phyloP scores from a whole-genome alignment of 2,113 vertebrate genomes.

The Nestor notabilis region DNA sequence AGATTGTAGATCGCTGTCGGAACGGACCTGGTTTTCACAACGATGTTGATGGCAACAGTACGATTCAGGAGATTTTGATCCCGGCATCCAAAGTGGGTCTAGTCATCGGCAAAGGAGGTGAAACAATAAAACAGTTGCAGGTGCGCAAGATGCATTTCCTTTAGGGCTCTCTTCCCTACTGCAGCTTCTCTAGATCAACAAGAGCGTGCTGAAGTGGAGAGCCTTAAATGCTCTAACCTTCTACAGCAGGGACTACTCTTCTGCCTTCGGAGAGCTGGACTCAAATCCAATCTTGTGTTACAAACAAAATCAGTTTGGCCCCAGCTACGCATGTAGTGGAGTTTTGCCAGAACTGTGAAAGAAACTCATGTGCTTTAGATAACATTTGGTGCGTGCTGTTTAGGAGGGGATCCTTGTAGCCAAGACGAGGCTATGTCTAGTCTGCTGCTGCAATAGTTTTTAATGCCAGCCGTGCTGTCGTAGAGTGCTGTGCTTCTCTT shows the following conservation, averaged over 20 bases:
- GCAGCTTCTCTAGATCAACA: conserved; percentile 45
- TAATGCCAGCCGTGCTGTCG: conserved; percentile 1
- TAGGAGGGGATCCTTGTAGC: conserved; percentile 1
- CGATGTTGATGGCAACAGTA: conserved; percentile 89
- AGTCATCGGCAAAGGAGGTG: conserved; percentile 98
- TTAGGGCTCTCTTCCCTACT: conserved; percentile 38
- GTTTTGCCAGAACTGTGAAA: not conserved
- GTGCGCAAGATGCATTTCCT: conserved; percentile 68
- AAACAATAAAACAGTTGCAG: conserved; percentile 98
- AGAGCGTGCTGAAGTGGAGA: conserved; percentile 31
- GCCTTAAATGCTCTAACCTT: conserved; percentile 48
- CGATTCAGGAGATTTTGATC: conserved; percentile 94
- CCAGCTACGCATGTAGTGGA: not conserved
- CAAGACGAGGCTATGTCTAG: not conserved
- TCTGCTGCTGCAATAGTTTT: conserved; percentile 25
- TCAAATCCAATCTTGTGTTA: not conserved
- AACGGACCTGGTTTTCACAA: conserved; percentile 94
- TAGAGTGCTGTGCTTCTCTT: conserved; percentile 22
- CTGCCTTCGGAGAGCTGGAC: conserved; percentile 36
- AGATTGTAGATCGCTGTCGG: conserved; percentile 98
- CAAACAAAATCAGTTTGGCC: not conserved
- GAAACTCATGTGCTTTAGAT: not conserved
- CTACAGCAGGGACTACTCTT: conserved; percentile 50
- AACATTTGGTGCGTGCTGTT: not conserved
- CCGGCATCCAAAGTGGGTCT: conserved; percentile 97